Percentiles rank a stretch among this genome's conserved stretches.
Evolutionary conservation across 1,140 invertebrate genomes (phyloP).

Genomic region (Ctenoplectra terminalis): DNA sequence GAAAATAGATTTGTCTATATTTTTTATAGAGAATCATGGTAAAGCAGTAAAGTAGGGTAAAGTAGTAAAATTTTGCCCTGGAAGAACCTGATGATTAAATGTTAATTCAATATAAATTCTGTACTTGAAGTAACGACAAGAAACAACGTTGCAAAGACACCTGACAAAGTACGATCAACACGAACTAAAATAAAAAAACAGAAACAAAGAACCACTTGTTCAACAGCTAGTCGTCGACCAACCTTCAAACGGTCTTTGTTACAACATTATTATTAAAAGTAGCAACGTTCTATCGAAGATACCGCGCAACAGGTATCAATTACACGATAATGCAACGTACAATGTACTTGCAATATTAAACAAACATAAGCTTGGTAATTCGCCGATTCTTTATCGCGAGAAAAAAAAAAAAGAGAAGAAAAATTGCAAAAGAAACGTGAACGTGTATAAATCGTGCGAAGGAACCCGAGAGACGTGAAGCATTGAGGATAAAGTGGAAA

Average conservation of each 20-base stretch:
- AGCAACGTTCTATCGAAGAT: background rate
- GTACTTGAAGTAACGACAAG: no score
- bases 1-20: no score
- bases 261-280: background rate
- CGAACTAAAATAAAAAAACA: background rate
- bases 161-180: no score
- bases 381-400: background rate
- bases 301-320: background rate
- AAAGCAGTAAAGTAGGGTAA: no score
- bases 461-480: background rate
- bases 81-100: no score
- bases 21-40: no score
- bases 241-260: background rate
- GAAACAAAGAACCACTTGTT: background rate
- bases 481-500: background rate
- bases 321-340: constrained; percentile 7
- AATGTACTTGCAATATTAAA: background rate
- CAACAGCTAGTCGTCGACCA: background rate
- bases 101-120: no score
- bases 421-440: background rate
- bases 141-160: background rate
- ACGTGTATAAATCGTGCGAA: background rate
- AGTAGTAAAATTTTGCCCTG: no score
- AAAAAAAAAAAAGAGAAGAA: background rate
- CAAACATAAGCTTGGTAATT: background rate